Evolutionary conservation across 2,113 vertebrate genomes (phyloP).

Genomic region (Nycticryphes semicollaris): DNA sequence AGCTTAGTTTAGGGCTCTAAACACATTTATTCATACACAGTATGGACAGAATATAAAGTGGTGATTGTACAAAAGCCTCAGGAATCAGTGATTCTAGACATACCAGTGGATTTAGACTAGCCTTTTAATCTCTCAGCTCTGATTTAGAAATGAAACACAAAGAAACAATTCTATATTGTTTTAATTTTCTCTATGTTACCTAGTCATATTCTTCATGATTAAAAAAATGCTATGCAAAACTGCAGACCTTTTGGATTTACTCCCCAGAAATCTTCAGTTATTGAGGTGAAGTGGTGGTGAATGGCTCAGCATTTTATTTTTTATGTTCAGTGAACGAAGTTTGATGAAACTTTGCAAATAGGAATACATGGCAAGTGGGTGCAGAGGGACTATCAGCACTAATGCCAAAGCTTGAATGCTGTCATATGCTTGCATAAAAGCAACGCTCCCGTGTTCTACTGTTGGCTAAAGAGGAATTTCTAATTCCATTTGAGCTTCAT

Average conservation of each 20-base stretch:
- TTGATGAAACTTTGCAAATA: not conserved
- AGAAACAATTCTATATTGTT: not conserved
- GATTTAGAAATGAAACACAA: not conserved
- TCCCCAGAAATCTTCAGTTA: not conserved
- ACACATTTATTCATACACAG: not conserved
- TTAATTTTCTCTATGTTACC: not conserved
- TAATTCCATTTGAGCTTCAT: not conserved
- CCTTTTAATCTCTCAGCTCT: not conserved
- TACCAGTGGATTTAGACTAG: not conserved
- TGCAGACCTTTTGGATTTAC: not conserved
- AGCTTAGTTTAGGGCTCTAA: not conserved
- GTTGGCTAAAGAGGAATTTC: not conserved
- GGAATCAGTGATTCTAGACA: not conserved
- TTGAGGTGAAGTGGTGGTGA: not conserved
- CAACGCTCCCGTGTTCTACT: not conserved
- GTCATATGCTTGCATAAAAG: not conserved
- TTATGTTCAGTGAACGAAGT: not conserved
- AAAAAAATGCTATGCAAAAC: not conserved
- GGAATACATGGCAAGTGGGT: not conserved
- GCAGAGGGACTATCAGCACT: not conserved
- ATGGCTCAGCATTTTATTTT: not conserved
- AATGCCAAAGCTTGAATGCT: not conserved
- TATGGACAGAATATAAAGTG: constrained; percentile 23
- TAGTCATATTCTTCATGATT: not conserved
- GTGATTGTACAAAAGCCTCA: not conserved